Conservation (phyloP, 2,888 invertebrate genomes). For the Cinara cedri region DNA sequence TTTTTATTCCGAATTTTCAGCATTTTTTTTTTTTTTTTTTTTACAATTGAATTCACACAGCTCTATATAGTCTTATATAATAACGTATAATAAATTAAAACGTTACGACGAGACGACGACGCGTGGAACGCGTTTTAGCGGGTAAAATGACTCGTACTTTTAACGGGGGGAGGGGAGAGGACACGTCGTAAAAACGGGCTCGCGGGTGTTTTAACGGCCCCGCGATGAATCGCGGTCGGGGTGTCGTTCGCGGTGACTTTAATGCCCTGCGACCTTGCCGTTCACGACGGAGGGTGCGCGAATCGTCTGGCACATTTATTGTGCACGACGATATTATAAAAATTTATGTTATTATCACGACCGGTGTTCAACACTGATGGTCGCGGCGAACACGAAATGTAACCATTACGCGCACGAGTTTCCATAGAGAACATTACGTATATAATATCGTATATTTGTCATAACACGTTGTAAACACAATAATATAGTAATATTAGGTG, state of each 20-base stretch:
- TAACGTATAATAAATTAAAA: not conserved
- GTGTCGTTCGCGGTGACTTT: constrained; percentile 46
- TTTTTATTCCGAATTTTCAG: no score
- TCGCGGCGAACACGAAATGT: constrained; percentile 9
- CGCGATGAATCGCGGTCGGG: constrained; percentile 6
- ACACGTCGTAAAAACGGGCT: not conserved
- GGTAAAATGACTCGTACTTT: not conserved
- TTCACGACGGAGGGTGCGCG: constrained; percentile 43
- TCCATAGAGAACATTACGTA: constrained; percentile 43
- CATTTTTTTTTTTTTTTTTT: no score
- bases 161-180: not conserved
- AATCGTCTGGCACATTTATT: constrained; percentile 15
- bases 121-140: no score
- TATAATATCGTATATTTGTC: no score
- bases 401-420: constrained; percentile 39
- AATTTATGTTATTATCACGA: constrained; percentile 18
- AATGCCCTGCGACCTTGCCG: constrained; percentile 29
- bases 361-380: not conserved
- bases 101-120: no score
- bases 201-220: constrained; percentile 45
- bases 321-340: not conserved
- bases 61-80: no score
- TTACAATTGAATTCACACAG: not conserved
- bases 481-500: no score
- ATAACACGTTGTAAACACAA: no score